Conservation (phyloP, 1,140 invertebrate genomes). For the Aradophagus sp. region DNA sequence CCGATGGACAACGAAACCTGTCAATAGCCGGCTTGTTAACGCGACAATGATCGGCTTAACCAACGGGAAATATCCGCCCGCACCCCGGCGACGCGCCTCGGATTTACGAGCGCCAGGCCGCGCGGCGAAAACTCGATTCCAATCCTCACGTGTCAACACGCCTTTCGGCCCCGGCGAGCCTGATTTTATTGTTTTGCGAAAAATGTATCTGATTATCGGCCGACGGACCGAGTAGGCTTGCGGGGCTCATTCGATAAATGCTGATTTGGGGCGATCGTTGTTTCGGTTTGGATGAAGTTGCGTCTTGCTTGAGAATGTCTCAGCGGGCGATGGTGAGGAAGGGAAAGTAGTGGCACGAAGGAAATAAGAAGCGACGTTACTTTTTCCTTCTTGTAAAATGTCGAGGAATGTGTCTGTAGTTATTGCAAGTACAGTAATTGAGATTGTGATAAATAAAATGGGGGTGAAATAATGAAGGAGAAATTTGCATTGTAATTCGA, state of each 20-base stretch:
- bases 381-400: too few species aligned
- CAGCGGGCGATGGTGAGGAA: too few species aligned
- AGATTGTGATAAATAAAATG: too few species aligned
- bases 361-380: too few species aligned
- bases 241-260: slow-evolving; percentile 27
- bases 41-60: slow-evolving; percentile 74
- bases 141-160: slow-evolving; percentile 46
- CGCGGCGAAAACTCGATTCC: slow-evolving; percentile 55
- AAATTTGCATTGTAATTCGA: too few species aligned
- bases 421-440: too few species aligned
- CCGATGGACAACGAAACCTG: slow-evolving; percentile 65
- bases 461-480: too few species aligned
- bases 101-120: slow-evolving; percentile 47
- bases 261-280: slow-evolving; percentile 8
- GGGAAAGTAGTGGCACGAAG: too few species aligned
- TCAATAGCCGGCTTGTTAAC: slow-evolving; percentile 73
- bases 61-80: slow-evolving; percentile 70
- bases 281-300: not conserved
- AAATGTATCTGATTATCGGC: slow-evolving; percentile 40
- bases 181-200: slow-evolving; percentile 46
- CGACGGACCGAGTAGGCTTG: too few species aligned
- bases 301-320: slow-evolving; percentile 1
- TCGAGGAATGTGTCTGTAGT: too few species aligned
- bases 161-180: slow-evolving; percentile 36
- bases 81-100: slow-evolving; percentile 45